Evolutionary conservation across 2,797 vertebrate genomes (phyloP).

Genomic region (Leontopithecus rosalia): DNA sequence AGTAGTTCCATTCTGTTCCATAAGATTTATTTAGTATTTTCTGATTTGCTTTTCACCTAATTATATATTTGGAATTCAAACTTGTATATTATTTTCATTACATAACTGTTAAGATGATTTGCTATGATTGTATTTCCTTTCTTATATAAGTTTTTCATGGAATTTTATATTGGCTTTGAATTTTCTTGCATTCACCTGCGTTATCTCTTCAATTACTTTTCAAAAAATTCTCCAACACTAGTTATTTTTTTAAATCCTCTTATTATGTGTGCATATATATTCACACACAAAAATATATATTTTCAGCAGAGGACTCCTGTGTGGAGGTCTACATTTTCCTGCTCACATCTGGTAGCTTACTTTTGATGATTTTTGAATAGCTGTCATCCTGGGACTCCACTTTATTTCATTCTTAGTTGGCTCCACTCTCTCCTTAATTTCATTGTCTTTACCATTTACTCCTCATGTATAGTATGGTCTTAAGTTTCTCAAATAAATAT

Average conservation of each 20-base stretch:
- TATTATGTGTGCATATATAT: not conserved
- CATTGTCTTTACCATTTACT: not conserved
- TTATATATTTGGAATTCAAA: not conserved
- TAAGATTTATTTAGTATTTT: not conserved
- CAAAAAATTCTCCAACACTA: not conserved
- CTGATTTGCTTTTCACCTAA: not conserved
- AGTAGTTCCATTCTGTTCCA: not conserved
- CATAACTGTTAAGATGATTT: not conserved
- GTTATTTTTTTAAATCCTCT: not conserved
- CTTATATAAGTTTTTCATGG: not conserved
- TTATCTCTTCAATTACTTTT: not conserved
- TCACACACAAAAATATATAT: not conserved
- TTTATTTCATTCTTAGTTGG: not conserved
- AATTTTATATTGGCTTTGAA: not conserved
- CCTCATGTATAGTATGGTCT: not conserved
- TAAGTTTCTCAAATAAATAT: not conserved
- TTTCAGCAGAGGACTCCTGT: not conserved
- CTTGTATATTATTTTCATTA: not conserved
- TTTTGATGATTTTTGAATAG: not conserved
- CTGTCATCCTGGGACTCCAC: fast-evolving
- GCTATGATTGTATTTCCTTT: not conserved
- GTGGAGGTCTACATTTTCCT: not conserved
- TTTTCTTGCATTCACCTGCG: not conserved
- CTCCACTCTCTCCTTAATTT: not conserved
- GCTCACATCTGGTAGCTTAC: not conserved